Base-by-base conservation (phyloP, 2,113 vertebrate species). In the Laticauda laticaudata region DNA sequence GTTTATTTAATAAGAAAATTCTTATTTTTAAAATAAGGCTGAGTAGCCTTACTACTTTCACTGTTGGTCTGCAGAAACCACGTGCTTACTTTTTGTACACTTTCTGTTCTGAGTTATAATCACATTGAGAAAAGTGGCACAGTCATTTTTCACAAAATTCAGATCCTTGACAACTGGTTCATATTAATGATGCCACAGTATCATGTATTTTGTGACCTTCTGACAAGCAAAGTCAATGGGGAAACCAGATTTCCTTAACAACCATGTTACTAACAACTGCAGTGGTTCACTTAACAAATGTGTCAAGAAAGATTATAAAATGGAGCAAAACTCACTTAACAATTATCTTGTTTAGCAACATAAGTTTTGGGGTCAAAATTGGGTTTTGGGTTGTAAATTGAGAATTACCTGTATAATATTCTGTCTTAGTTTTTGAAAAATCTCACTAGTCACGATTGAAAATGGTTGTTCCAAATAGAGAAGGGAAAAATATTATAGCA, bases 31-130 rank as follows among this genome's bases (percentile, higher is more conserved):
- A 48, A 93, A 59, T n/a, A 26, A 87, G 24, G 90, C 95, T 4
- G 59, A 45, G 86, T 92, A 23, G 26, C 57, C 93, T 45, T 12
- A 92, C 92, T 91, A 81, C 92, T 54, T 9, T 61, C 23, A 89
- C 39, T 26, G 12, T 75, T 21, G 34, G 51, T 96, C 90, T 94
- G 45, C 91, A 45, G 93, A 85, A 7, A 75, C 87, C 91, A 90
- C 88, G 92, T 86, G 88, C 88, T 69, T 90, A 23, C 23, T 86
- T 92, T 92, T 29, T 89, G 69, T n/a, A 59, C 18, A 85, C 61
- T 6, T 55, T 64, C 23, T 59, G 9, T 53, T 9, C 26, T 7
- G 14, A 69, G 29, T 69, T 69, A 69, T 29, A 69, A 34, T 14
- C 15, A 5, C 4, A 34, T 15, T n/a, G 11, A 34, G 15, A 69